Conservation (phyloP, 1,140 invertebrate genomes). For the Glomeris maerens region DNA sequence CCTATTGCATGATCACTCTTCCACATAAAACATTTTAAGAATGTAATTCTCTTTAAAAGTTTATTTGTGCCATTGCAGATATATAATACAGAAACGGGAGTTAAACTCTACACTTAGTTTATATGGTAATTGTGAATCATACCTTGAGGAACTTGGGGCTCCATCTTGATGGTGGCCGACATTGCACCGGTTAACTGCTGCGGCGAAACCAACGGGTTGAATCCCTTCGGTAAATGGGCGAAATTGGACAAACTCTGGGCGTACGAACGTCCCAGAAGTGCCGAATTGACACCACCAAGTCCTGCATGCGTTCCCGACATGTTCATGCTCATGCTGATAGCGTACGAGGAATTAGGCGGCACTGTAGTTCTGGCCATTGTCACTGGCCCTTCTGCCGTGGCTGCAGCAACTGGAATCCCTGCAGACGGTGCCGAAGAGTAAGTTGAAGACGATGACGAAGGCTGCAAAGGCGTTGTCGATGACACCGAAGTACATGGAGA, state of each 20-base stretch:
- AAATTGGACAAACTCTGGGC: neutral
- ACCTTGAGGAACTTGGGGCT: slow-evolving; percentile 10
- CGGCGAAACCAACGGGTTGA: neutral
- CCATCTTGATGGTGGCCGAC: slow-evolving; percentile 4
- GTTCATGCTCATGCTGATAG: neutral
- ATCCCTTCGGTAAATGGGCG: neutral
- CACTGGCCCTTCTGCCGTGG: neutral
- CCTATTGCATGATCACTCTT: no score
- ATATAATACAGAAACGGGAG: no score
- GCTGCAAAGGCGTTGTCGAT: neutral
- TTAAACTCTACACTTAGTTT: no score
- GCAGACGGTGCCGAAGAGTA: neutral
- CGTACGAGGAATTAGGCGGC: neutral
- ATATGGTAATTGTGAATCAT: no score
- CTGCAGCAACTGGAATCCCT: neutral
- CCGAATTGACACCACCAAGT: neutral
- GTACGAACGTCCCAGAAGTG: neutral
- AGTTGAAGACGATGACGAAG: neutral
- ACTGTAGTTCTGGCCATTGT: neutral
- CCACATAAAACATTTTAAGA: no score
- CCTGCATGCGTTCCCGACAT: neutral
- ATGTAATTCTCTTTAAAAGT: no score
- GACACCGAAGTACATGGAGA: neutral
- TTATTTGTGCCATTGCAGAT: no score
- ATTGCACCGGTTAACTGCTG: slow-evolving; percentile 5